These are phyloP conservation scores for Strix uralensis DNA, from an alignment of 2,113 vertebrate genomes.

Conservation along the genomic window DNA sequence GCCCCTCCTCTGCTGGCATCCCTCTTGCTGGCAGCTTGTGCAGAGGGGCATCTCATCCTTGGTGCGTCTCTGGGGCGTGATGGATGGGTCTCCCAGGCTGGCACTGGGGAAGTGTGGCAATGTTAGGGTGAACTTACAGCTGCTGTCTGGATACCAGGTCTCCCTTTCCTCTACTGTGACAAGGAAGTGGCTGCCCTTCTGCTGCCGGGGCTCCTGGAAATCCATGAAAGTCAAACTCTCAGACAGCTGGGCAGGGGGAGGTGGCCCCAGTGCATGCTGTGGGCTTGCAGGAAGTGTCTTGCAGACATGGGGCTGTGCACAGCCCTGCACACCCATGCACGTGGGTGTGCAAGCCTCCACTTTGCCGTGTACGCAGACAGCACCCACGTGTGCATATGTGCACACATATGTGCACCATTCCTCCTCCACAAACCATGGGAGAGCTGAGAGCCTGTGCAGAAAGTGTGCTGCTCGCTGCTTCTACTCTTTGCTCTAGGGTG, in stretches of 20 bases:
- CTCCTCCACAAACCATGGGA: not conserved
- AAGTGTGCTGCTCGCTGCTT: not conserved
- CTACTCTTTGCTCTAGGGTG: not conserved
- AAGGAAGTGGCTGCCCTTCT: not conserved
- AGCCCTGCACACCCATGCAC: not conserved
- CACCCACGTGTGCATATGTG: conserved; percentile 19
- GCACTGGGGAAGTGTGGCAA: not conserved
- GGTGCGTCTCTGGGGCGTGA: not conserved
- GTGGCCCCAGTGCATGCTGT: fast-evolving
- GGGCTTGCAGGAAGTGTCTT: not conserved
- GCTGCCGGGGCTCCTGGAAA: not conserved
- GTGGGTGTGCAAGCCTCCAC: not conserved
- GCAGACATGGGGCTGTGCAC: not conserved
- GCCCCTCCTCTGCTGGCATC: not conserved
- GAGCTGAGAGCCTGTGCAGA: not conserved
- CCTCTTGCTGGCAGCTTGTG: not conserved
- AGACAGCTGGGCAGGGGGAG: not conserved
- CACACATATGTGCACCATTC: not conserved
- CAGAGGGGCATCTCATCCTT: not conserved
- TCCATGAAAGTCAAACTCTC: not conserved
- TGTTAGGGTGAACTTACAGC: not conserved
- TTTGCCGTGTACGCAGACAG: not conserved
- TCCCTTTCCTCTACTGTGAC: not conserved
- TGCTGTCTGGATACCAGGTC: not conserved
- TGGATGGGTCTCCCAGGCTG: not conserved